phyloP scores from a whole-genome alignment of 2,113 vertebrate species.

The Colistium nudipinnis region DNA sequence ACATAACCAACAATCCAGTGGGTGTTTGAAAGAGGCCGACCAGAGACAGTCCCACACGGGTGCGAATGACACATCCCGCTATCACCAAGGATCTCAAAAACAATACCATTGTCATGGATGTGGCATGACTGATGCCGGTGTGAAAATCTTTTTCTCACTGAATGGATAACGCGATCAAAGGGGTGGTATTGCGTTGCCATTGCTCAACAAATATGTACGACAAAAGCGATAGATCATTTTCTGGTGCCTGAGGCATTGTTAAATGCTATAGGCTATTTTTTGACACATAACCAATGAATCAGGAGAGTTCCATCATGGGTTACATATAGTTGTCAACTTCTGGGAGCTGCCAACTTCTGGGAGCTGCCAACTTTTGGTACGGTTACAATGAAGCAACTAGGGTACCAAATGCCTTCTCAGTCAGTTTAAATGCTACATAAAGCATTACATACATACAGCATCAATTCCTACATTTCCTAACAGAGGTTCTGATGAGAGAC shows the following conservation, averaged over 20 bases:
- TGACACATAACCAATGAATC: too few relatives aligned
- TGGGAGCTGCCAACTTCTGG: neutral
- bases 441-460: too few relatives aligned
- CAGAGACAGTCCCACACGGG: too few relatives aligned
- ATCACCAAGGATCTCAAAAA: neutral
- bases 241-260: neutral
- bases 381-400: neutral
- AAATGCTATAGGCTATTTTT: neutral
- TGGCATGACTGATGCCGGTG: neutral
- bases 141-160: neutral
- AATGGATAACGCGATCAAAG: neutral
- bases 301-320: too few relatives aligned
- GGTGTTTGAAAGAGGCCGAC: neutral
- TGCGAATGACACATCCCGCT: neutral
- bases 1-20: neutral
- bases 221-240: neutral
- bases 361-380: neutral
- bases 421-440: neutral
- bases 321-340: neutral
- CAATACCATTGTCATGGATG: neutral
- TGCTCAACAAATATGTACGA: too few relatives aligned
- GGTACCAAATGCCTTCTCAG: neutral
- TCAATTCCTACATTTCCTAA: too few relatives aligned
- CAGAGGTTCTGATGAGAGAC: neutral
- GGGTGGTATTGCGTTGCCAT: neutral